Evolutionary conservation across 2,797 vertebrate species (phyloP), one percentile per base, ranked within the genome.

Genomic region (Channallabes apus): DNA sequence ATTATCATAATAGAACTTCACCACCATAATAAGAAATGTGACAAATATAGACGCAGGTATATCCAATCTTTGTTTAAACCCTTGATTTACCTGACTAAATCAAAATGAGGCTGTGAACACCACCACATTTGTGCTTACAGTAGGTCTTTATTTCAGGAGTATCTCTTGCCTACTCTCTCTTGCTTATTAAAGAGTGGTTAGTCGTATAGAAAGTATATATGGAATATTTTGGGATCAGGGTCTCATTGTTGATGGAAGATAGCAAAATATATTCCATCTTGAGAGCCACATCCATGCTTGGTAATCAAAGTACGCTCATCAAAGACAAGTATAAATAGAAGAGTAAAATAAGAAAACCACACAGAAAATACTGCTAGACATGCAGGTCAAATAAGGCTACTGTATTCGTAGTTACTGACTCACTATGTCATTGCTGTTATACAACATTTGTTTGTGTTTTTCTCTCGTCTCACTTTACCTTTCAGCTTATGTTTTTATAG

Each of bases 261-360:
- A 84, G 84, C 65, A 54, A 54, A 72, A 80, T 77, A 12, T 51
- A 51, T 51, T 51, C 46, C 46, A 61, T 32, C 65, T 86, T 62
- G 32, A 76, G 80, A 85, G 79, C 80, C 46, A 29, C 54, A 82
- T 84, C 82, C 84, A 81, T 88, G 82, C 83, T 87, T 72, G 69
- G 68, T 90, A 89, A 89, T 90, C 86, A 89, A 87, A 86, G 84
- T 81, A 86, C 77, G 71, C 84, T 87, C 79, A 79, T 84, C 88
- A 88, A 88, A 83, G 82, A 64, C 81, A 84, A 84, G 80, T 72
- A 86, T 84, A 87, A 90, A 88, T 41, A 4, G 77, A 59, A 61
- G 75, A 67, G 79, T 54, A 83, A 86, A 85, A 82, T 61, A 20
- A 86, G 83, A 41, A 79, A 69, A 22, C 35, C 61, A 69, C 80